Evolutionary conservation across 2,888 invertebrate genomes (phyloP).

Genomic region (Bibio marci): DNA sequence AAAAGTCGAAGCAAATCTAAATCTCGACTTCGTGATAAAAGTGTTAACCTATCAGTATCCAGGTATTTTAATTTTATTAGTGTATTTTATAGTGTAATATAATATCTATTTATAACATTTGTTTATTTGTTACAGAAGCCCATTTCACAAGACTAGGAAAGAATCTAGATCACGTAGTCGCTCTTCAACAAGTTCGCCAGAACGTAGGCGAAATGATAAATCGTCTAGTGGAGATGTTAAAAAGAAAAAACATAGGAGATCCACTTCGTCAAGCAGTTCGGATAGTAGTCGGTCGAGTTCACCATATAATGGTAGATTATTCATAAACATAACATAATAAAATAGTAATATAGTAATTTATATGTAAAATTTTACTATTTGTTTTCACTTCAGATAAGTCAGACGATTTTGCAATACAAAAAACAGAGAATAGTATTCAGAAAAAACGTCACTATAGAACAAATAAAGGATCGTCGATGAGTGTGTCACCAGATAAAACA

Average conservation of each 20-base stretch:
- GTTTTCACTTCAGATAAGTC: neutral
- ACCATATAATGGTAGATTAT: constrained; percentile 22
- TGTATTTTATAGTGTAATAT: neutral
- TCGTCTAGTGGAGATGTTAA: neutral
- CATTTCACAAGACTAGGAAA: constrained; percentile 5
- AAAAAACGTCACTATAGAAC: constrained; percentile 80
- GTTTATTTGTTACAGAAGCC: neutral
- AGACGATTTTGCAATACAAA: constrained; percentile 47
- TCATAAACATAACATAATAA: no score
- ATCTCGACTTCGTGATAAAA: constrained; percentile 4
- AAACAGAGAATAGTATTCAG: constrained; percentile 67
- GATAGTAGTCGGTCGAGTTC: constrained; percentile 22
- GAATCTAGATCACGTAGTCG: constrained; percentile 14
- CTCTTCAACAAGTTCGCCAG: constrained; percentile 17
- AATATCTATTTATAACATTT: neutral
- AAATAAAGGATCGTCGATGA: constrained; percentile 63
- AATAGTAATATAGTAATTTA: no score
- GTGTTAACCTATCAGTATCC: constrained; percentile 9
- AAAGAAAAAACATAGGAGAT: constrained; percentile 17
- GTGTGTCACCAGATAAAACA: constrained; percentile 28
- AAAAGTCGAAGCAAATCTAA: constrained; percentile 5
- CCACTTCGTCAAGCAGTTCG: constrained; percentile 18
- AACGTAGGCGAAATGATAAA: constrained; percentile 9
- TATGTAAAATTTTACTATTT: no score
- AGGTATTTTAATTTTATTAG: constrained; percentile 6